Percentiles rank a stretch among this genome's conserved stretches.
These are phyloP conservation scores for Drosophila kikkawai DNA, from an alignment of 1,140 invertebrate species.

Conservation along the genomic window DNA sequence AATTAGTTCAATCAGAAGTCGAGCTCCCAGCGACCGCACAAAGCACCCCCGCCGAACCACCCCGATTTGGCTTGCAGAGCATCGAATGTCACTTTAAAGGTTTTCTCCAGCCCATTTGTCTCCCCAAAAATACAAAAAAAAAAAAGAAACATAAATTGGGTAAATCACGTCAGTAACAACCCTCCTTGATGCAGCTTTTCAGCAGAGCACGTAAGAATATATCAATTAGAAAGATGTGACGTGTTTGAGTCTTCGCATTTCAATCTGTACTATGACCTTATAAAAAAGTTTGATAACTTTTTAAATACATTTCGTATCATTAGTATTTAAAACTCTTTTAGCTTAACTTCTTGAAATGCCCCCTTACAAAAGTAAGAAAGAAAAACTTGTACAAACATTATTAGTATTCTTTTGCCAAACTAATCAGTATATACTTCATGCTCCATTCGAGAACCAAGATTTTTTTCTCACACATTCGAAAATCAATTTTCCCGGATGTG, in stretches of 20 bases:
- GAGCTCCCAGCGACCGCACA: constrained; percentile 59
- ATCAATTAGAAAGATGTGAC: constrained; percentile 49
- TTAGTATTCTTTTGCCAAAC: neutral
- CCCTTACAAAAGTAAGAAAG: neutral
- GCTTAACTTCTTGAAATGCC: neutral
- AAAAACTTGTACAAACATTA: neutral
- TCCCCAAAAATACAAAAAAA: constrained; percentile 10
- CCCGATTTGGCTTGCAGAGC: constrained; percentile 6
- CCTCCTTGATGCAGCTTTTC: neutral
- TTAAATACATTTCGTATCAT: too few species aligned
- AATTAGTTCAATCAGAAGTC: constrained; percentile 77
- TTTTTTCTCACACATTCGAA: constrained; percentile 58
- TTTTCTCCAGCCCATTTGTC: constrained; percentile 29
- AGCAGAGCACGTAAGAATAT: constrained; percentile 19
- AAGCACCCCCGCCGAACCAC: constrained; percentile 24
- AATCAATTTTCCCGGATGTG: constrained; percentile 56
- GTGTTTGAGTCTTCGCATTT: neutral
- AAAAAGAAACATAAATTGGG: neutral
- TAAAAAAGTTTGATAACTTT: too few species aligned
- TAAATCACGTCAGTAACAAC: constrained; percentile 33
- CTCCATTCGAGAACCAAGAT: neutral
- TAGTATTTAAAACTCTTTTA: neutral
- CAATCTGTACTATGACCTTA: too few species aligned
- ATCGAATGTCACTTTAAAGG: constrained; percentile 51
- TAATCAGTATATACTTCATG: neutral